These are phyloP conservation scores for Epinotia nisella DNA, from an alignment of 2,888 invertebrate species.

Conservation along the genomic window DNA sequence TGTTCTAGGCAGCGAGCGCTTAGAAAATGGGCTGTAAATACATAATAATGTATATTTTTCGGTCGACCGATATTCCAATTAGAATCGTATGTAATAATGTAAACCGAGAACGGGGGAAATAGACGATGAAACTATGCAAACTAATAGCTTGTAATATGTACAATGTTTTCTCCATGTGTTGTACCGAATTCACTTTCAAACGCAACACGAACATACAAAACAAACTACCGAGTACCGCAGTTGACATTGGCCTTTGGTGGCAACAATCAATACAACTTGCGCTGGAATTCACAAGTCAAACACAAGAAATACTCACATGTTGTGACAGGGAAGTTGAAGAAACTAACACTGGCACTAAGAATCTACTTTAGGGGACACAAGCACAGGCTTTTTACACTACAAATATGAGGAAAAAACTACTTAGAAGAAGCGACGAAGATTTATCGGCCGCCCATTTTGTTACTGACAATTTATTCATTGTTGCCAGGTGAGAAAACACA, in stretches of 20 bases:
- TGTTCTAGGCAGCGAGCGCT: not conserved
- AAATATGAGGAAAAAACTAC: slow-evolving; percentile 61
- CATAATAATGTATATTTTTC: slow-evolving; percentile 3
- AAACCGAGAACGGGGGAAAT: not conserved
- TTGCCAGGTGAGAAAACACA: slow-evolving; percentile 47
- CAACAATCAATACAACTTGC: slow-evolving; percentile 74
- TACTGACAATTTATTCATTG: slow-evolving; percentile 56
- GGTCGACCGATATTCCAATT: slow-evolving; percentile 10
- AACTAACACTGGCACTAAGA: slow-evolving; percentile 61
- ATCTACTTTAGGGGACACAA: slow-evolving; percentile 50
- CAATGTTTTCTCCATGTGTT: slow-evolving; percentile 12
- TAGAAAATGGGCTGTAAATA: not conserved
- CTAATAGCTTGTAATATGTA: not conserved
- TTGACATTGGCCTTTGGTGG: slow-evolving; percentile 79
- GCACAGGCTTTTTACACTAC: slow-evolving; percentile 55
- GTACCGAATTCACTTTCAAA: slow-evolving; percentile 22
- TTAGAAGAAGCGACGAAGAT: slow-evolving; percentile 53
- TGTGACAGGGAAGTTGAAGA: slow-evolving; percentile 59
- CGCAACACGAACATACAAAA: slow-evolving; percentile 24
- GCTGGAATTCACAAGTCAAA: slow-evolving; percentile 54
- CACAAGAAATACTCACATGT: slow-evolving; percentile 63
- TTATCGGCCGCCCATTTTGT: slow-evolving; percentile 73
- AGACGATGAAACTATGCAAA: not conserved
- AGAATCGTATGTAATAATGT: slow-evolving; percentile 10
- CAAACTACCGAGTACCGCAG: slow-evolving; percentile 40